Conservation (phyloP, 2,797 vertebrate species). For the Mallotus villosus region DNA sequence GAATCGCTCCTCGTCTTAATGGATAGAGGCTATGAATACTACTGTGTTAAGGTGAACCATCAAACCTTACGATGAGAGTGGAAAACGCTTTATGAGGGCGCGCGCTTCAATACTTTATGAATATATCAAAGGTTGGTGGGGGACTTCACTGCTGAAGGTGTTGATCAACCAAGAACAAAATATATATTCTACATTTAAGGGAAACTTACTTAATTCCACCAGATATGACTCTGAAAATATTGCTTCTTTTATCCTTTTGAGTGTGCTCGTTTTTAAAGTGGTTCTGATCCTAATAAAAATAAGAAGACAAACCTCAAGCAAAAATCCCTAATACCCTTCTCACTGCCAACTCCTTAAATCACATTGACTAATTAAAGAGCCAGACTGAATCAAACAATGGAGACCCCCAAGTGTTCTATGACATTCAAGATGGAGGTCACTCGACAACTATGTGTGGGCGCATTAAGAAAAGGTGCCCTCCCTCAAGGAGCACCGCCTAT, state of each 20-base stretch:
- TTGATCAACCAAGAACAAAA: no score
- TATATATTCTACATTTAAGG: no score
- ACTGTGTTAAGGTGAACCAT: neutral
- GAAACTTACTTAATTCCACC: neutral
- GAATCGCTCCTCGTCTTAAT: neutral
- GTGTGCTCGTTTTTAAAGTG: neutral
- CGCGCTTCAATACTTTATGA: no score
- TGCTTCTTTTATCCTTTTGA: neutral
- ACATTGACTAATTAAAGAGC: constrained; percentile 10
- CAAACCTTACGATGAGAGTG: neutral
- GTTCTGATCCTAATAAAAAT: neutral
- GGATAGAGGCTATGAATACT: neutral
- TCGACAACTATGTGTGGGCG: constrained; percentile 7
- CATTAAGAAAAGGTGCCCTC: neutral
- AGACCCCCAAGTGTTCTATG: neutral
- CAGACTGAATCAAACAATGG: neutral
- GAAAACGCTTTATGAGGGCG: neutral
- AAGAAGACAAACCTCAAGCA: neutral
- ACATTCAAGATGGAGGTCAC: constrained; percentile 23
- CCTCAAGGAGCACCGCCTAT: constrained; percentile 10
- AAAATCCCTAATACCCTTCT: neutral
- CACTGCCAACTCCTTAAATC: neutral
- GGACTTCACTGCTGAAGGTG: no score
- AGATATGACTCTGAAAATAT: neutral
- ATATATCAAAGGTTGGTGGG: no score